Evolutionary conservation across 2,888 invertebrate genomes (phyloP), one percentile per base, ranked within the genome.

Genomic region (Drepanosiphum platanoidis): DNA sequence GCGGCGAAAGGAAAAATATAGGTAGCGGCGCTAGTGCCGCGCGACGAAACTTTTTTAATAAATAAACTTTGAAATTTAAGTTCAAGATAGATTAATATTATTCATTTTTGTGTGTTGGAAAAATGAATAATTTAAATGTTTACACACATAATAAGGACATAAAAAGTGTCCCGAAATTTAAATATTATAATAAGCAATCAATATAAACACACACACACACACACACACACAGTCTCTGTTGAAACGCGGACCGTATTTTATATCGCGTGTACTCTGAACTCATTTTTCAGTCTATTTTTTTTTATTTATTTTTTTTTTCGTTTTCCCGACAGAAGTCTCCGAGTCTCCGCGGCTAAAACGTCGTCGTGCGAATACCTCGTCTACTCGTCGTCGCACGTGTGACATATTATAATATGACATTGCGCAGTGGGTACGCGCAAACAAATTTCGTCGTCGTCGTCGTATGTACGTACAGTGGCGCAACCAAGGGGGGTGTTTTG

Each of bases 21-120:
- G 22, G 22, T 52, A 18, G 22, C 11, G n/a, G n/a, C 32, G 34
- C 15, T 34, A n/a, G n/a, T n/a, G n/a, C n/a, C n/a, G n/a, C n/a
- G 7, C 13, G 34, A n/a, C n/a, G 13, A 75, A 52, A 75, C 52
- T 58, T 58, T 58, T 61, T 75, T 75, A 15, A 75, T 75, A 34
- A 68, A 36, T 58, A 61, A 15, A 75, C 75, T 36, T 75, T 27
- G n/a, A 58, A 75, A 36, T 75, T n/a, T 27, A 9, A 58, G 34
- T 58, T 9, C 34, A 27, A 36, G 3, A 36, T 3, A 2, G 7
- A 58, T 58, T 15, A 58, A 39, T 34, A 32, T 13, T 52, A 75
- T 27, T 75, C 32, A 58, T 27, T 27, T 58, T 75, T 36, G 58
- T 58, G 15, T 15, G 22, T 15, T 3, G 18, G 9, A 75, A 75